A percentile compares a stretch with the other conserved stretches of the same genome.
These are phyloP conservation scores for Neogobius melanostomus DNA, from an alignment of 2,113 vertebrate species.

Conservation along the genomic window DNA sequence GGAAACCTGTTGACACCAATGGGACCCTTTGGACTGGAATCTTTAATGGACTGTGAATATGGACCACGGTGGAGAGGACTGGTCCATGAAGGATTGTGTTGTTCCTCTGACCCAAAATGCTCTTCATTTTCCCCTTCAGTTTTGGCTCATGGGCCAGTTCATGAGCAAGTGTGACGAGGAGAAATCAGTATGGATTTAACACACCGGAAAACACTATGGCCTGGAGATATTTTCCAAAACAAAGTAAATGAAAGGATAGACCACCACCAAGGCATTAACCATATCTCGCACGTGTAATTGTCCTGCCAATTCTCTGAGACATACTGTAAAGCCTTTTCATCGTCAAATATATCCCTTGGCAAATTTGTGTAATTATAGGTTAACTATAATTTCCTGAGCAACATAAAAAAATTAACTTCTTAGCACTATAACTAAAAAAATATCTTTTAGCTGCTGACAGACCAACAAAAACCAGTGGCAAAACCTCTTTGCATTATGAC, in stretches of 20 bases:
- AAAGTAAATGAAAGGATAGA: background rate
- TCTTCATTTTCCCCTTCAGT: slow-evolving; percentile 13
- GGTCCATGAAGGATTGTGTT: background rate
- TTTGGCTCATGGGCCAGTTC: background rate
- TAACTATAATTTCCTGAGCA: too few relatives aligned
- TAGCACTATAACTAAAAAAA: too few relatives aligned
- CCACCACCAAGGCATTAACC: background rate
- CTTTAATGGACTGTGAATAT: slow-evolving; percentile 18
- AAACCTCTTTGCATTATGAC: background rate
- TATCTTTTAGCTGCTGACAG: background rate
- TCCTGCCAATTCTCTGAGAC: too few relatives aligned
- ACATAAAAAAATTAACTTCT: too few relatives aligned
- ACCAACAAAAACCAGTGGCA: background rate
- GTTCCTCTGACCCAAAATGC: slow-evolving; percentile 10
- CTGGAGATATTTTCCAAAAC: background rate
- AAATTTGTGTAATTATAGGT: too few relatives aligned
- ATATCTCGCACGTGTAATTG: too few relatives aligned
- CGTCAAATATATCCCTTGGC: too few relatives aligned
- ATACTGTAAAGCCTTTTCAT: background rate
- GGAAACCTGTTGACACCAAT: slow-evolving; percentile 31
- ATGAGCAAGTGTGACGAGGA: background rate
- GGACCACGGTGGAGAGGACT: background rate
- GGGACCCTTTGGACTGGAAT: slow-evolving; percentile 17
- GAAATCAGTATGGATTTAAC: background rate
- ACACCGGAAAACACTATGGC: background rate